Base-by-base conservation (phyloP, 92 coral and sea anemone species). In the Porites divaricata region DNA sequence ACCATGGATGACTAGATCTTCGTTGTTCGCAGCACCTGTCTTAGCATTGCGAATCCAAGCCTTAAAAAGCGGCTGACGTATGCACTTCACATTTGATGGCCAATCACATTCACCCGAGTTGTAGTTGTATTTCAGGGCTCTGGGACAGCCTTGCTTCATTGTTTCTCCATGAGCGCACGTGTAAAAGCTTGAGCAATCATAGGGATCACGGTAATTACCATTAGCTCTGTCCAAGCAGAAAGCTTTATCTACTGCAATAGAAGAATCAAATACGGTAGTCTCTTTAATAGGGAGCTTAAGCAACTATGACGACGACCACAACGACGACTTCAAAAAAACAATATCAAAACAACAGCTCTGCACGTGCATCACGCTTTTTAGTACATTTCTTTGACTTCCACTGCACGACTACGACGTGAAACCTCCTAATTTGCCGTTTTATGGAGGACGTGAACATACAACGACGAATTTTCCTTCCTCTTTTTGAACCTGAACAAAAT, bases 31-130 rank as follows among this genome's bases (percentile, higher is more conserved):
- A 11, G 28, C 28, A 22, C 61, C 72, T 26, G 35, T 35, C 10
- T 15, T 69, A 15, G 19, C 71, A 62, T 72, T 82, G 72, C 50
- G 86, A 23, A 71, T 73, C 79, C 79, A 75, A 11, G 79, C 78
- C 15, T 63, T 82, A 26, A 48, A 73, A 2, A 64, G 63, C 2
- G 86, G 63, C 22, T 65, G 72, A 5, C 24, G 48, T 5, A 26
- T 9, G 52, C 86, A 82, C 79, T 82, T 82, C 17, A 82, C 86
- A 16, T 82, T 82, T 50, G 54, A 63, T 17, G 86, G 79, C 86
- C 86, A 82, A 35, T 82, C 86, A 26, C 86, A 82, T 51, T 82
- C 86, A 8, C 86, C 86, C 72, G 86, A 72, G 13, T 48, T 82
- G 72, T 61, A 82, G 86, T 82, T 82, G 72, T 82, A 82, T 22